A percentile compares a stretch with the other conserved stretches of the same genome.
Evolutionary conservation across 2,113 vertebrate species (phyloP).

Genomic region (Odocoileus virginianus): DNA sequence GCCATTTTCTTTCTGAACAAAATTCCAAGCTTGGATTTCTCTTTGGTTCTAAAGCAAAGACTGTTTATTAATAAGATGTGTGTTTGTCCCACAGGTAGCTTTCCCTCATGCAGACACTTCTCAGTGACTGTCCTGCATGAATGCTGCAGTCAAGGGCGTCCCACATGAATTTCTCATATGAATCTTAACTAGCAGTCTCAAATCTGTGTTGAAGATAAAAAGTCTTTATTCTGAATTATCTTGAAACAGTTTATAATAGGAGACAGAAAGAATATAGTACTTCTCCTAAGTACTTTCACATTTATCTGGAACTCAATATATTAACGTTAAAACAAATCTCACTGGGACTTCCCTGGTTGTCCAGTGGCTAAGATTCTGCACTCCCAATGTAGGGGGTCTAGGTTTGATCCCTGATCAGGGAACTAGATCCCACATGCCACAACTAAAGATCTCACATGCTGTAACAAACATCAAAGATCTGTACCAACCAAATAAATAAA

Average conservation of each 20-base stretch:
- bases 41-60: constrained; percentile 20
- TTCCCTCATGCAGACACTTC: not conserved
- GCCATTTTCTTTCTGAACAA: not conserved
- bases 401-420: not conserved
- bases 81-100: not conserved
- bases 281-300: not conserved
- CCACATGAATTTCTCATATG: not conserved
- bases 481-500: not conserved
- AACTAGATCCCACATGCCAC: not conserved
- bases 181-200: not conserved
- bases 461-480: not conserved
- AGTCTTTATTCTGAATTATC: constrained; percentile 1
- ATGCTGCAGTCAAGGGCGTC: not conserved
- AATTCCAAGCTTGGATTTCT: constrained; percentile 17
- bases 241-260: not conserved
- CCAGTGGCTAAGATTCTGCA: not conserved
- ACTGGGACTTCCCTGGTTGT: not conserved
- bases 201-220: not conserved
- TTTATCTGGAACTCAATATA: not conserved
- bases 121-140: not conserved
- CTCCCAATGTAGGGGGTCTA: not conserved
- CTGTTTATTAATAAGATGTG: not conserved
- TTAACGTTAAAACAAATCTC: not conserved
- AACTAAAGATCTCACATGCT: not conserved
- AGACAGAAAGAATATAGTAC: not conserved